These are phyloP conservation scores for Lepidocyrtinus sp. DNA, from an alignment of 2,888 invertebrate species.

Conservation along the genomic window DNA sequence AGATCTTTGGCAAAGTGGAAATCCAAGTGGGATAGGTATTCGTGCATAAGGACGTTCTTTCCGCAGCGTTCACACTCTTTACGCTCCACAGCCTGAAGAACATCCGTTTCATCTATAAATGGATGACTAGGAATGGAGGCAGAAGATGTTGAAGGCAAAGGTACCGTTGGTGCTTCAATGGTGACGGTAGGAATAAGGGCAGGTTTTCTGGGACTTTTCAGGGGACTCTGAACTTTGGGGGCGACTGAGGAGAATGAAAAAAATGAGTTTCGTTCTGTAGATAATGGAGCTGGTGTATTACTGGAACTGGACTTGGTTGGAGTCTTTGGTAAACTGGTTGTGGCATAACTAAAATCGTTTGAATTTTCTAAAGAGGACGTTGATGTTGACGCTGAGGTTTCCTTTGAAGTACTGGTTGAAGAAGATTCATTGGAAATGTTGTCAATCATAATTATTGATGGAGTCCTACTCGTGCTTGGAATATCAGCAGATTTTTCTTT, in stretches of 20 bases:
- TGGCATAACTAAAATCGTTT: too few species aligned
- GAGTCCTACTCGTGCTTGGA: too few species aligned
- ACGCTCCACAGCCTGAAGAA: conserved; percentile 70
- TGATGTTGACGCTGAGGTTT: too few species aligned
- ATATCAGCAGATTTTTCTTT: too few species aligned
- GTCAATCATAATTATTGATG: too few species aligned
- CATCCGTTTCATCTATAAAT: background rate
- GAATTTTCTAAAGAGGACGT: too few species aligned
- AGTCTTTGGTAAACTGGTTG: background rate
- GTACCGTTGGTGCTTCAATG: background rate
- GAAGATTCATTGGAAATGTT: too few species aligned
- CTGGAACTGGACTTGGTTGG: background rate
- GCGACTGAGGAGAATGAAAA: conserved; percentile 35
- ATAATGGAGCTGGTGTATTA: background rate
- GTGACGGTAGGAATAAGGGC: background rate
- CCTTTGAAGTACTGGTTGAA: too few species aligned
- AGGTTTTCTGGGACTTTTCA: conserved; percentile 37
- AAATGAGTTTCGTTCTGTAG: conserved; percentile 33
- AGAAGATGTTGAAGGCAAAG: background rate
- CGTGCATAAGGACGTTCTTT: conserved; percentile 77
- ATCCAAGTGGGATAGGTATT: conserved; percentile 84
- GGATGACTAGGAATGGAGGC: too few species aligned
- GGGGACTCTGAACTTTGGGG: conserved; percentile 17
- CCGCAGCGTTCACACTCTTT: conserved; percentile 80
- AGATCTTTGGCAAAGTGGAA: conserved; percentile 88